Conservation (phyloP, 30 jellyfish, hydroid and myxozoan genomes). For the Hydractinia echinata region DNA sequence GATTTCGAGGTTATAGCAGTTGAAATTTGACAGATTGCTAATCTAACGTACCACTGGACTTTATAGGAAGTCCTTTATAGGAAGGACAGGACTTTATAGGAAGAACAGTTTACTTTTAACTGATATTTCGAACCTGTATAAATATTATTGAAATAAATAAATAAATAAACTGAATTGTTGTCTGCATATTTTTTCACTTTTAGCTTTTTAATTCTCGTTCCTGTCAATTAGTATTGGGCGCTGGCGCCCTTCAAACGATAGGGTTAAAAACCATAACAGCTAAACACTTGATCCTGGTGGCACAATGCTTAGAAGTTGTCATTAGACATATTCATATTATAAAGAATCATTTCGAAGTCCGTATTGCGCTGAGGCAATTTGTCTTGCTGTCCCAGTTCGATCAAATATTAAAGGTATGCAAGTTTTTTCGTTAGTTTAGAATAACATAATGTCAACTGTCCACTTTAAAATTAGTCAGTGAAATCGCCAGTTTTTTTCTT, state of each 20-base stretch:
- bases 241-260: constrained; percentile 97
- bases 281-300: constrained; percentile 90
- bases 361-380: constrained; percentile 88
- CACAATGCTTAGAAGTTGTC: constrained; percentile 92
- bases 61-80: too few relatives aligned
- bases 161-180: too few relatives aligned
- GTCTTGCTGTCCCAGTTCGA: constrained; percentile 92
- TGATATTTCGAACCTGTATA: too few relatives aligned
- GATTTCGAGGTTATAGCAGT: too few relatives aligned
- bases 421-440: neutral
- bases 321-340: constrained; percentile 66
- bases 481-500: too few relatives aligned
- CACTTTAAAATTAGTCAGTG: neutral
- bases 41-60: too few relatives aligned
- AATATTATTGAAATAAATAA: too few relatives aligned
- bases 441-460: neutral
- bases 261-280: constrained; percentile 94
- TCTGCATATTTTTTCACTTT: neutral
- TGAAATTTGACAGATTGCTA: too few relatives aligned
- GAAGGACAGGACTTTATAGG: too few relatives aligned
- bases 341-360: constrained; percentile 82
- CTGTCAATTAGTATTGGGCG: constrained; percentile 98
- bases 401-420: constrained; percentile 70
- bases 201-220: constrained; percentile 88
- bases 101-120: too few relatives aligned